phyloP scores from a whole-genome alignment of 1,140 invertebrate species.

The Anadara kagoshimensis region DNA sequence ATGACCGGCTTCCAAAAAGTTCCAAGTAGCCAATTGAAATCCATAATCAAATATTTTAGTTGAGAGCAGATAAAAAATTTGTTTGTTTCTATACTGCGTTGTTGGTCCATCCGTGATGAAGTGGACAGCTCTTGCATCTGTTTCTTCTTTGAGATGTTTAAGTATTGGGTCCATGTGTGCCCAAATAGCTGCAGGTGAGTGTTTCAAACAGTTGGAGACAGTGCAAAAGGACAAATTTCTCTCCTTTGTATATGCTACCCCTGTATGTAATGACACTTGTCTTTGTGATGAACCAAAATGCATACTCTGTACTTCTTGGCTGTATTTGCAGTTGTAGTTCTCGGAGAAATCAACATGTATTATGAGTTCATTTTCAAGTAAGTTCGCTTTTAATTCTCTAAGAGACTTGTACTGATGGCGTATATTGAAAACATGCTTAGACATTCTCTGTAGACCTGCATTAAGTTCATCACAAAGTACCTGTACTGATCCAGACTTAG shows the following conservation, averaged over 20 bases:
- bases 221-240: constrained; percentile 23
- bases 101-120: constrained; percentile 47
- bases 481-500: constrained; percentile 17
- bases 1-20: constrained; percentile 46
- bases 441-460: not conserved
- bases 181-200: constrained; percentile 52
- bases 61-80: constrained; percentile 39
- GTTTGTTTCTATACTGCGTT: constrained; percentile 47
- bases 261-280: constrained; percentile 46
- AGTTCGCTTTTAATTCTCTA: not conserved
- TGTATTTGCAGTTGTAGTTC: constrained; percentile 42
- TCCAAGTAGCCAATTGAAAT: constrained; percentile 38
- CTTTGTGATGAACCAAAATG: constrained; percentile 47
- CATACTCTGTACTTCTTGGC: constrained; percentile 39
- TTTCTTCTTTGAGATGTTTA: constrained; percentile 17
- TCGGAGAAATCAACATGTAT: constrained; percentile 42
- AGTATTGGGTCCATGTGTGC: constrained; percentile 47
- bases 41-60: constrained; percentile 5
- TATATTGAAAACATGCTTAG: constrained; percentile 28
- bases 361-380: constrained; percentile 35
- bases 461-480: constrained; percentile 7
- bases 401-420: constrained; percentile 14
- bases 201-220: constrained; percentile 40
- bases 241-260: constrained; percentile 13
- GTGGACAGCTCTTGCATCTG: constrained; percentile 22